A percentile compares a stretch with the other conserved stretches of the same genome.
These are phyloP conservation scores for Brachyrhaphis roseni DNA, from an alignment of 2,797 vertebrate genomes.

Conservation along the genomic window DNA sequence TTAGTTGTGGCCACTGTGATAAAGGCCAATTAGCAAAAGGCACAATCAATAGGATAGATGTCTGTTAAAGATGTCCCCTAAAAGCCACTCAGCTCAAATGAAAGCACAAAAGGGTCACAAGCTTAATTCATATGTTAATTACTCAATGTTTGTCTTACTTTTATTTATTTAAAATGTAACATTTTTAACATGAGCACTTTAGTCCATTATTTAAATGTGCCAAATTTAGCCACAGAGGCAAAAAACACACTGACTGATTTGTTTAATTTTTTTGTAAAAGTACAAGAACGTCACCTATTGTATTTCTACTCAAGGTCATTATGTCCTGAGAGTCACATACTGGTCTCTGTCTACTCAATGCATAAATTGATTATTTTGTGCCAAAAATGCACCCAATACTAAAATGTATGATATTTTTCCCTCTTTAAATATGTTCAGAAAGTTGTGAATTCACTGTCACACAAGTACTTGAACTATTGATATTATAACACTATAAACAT, in stretches of 20 bases:
- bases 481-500: background rate
- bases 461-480: background rate
- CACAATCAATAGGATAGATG: slow-evolving; percentile 71
- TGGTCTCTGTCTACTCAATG: background rate
- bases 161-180: background rate
- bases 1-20: slow-evolving; percentile 39
- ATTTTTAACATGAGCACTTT: background rate
- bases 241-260: too few species aligned
- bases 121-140: slow-evolving; percentile 1
- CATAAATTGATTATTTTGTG: background rate
- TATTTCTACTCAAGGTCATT: background rate
- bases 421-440: background rate
- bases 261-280: background rate
- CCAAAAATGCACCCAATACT: background rate
- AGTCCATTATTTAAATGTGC: background rate
- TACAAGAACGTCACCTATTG: background rate
- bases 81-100: slow-evolving; percentile 68
- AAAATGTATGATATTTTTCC: background rate
- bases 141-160: background rate
- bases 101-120: slow-evolving; percentile 18
- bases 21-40: slow-evolving; percentile 55
- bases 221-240: background rate
- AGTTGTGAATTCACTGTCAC: background rate
- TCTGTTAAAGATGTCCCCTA: slow-evolving; percentile 56
- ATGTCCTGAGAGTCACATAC: background rate